These are phyloP conservation scores for Salvelinus alpinus DNA, from an alignment of 2,113 vertebrate genomes.

Conservation along the genomic window DNA sequence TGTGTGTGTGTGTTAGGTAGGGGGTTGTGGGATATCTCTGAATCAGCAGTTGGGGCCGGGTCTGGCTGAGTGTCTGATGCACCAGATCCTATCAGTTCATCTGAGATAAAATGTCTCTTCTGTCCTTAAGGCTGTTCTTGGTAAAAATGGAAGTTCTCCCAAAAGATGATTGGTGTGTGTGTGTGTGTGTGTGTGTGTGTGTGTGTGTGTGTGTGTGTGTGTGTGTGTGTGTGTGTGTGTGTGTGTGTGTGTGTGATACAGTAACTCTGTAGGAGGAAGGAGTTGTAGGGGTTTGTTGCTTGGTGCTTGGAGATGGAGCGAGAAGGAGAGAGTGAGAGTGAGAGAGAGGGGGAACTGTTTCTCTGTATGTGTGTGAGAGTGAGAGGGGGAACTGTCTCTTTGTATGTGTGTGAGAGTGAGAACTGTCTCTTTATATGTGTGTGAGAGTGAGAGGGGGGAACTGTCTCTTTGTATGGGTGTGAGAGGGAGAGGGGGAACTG, in stretches of 20 bases:
- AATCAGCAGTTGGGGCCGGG: slow-evolving; percentile 64
- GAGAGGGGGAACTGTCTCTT: neutral
- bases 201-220: neutral
- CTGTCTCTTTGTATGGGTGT: too few relatives aligned
- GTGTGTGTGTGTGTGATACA: neutral
- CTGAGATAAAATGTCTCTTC: slow-evolving; percentile 73
- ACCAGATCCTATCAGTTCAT: slow-evolving; percentile 60
- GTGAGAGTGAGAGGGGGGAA: too few relatives aligned
- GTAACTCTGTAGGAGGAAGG: neutral
- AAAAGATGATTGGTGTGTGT: neutral
- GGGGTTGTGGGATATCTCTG: slow-evolving; percentile 63
- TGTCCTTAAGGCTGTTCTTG: slow-evolving; percentile 70
- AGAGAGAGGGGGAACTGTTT: slow-evolving; percentile 7
- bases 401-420: too few relatives aligned
- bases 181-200: neutral
- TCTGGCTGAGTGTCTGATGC: slow-evolving; percentile 18
- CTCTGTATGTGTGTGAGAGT: slow-evolving; percentile 6
- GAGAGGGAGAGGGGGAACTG: too few relatives aligned
- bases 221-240: slow-evolving; percentile 1
- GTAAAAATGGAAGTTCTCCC: slow-evolving; percentile 52
- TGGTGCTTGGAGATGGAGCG: neutral
- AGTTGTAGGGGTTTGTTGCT: slow-evolving; percentile 15
- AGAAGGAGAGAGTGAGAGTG: neutral
- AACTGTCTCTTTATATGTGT: too few relatives aligned
- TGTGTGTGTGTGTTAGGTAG: slow-evolving; percentile 42